Evolutionary conservation across 2,113 vertebrate species (phyloP), one percentile per base, ranked within the genome.

Genomic region (Misgurnus mizolepis): DNA sequence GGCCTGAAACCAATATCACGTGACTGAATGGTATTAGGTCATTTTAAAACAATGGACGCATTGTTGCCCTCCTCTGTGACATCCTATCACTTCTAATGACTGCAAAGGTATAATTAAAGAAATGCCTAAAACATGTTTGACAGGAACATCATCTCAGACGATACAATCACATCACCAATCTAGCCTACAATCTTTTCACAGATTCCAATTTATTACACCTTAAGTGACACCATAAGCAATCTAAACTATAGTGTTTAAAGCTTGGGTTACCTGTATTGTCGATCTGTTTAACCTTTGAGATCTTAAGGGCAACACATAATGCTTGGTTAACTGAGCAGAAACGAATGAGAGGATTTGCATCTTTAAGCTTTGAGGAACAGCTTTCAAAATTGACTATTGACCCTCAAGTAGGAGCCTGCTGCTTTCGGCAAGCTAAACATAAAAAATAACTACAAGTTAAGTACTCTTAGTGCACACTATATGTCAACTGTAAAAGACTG

Each of bases 401-500:
- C 50, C 15, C 49, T 69, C 47, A 34, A 47, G 4, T 3, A 47
- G 9, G 0, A 7, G 43, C 6, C 5, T 45, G 27, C 27, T 45
- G 43, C 11, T 53, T 7, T 2, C 2, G n/a, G 17, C 55, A 17
- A 58, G 17, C 55, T 58, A 58, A 58, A 58, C 55, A 18, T 7
- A 58, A 58, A 22, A 6, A 58, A 6, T n/a, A 3, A 7, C 6
- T 53, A 53, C 3, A 53, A 58, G 6, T 7, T 8, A n/a, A 7
- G n/a, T 18, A 6, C 17, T n/a, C 55, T 17, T 7, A n/a, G 15
- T 58, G 15, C 14, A 11, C 55, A 58, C 17, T 7, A 58, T 7
- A 58, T 58, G 55, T 58, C 55, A 58, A n/a, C 55, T 58, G 6
- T 58, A 58, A 58, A n/a, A 58, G 55, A n/a, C 55, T n/a, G n/a